Evolutionary conservation across 2,888 invertebrate genomes (phyloP), one percentile per base, ranked within the genome.

Genomic region (Notodonta ziczac): DNA sequence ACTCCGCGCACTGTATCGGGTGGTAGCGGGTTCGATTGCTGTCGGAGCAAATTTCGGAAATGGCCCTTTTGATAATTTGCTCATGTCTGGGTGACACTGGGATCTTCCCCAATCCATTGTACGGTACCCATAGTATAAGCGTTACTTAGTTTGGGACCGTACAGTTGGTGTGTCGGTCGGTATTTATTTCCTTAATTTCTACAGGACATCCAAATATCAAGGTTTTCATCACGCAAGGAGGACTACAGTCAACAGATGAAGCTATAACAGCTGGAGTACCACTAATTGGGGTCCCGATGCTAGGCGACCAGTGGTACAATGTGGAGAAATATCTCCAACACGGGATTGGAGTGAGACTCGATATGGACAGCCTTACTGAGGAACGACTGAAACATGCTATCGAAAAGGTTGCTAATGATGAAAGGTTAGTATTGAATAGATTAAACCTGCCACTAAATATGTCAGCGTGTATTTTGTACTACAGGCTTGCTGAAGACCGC

Each of bases 171-270:
- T n/a, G 24, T 24, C 24, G 1, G 24, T 1, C 24, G 24, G 2
- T 24, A 24, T 24, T 24, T 24, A 24, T 24, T 24, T 40, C 2
- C 10, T 9, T 42, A 10, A 9, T 42, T 42, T 42, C 80, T 76
- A 12, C 69, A 87, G 87, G 55, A n/a, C 93, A 94, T 73, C 85
- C 88, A 6, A 94, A 94, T 58, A 61, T 94, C 0, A 93, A 91
- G 69, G 14, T 83, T 1, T 85, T 84, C 54, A 83, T 93, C 39
- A 90, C 88, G 1, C 91, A 93, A 81, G 90, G 87, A 42, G 92
- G 92, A 13, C 63, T 90, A 0, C 90, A 91, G 63, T 91, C 92
- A 0, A 81, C 88, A 0, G 89, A 91, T 55, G 92, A 93, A 74
- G 84, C 90, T 0, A 86, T 93, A 14, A 66, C 70, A 44, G 85